Percentiles rank a stretch among this genome's conserved stretches.
Evolutionary conservation across 2,113 vertebrate genomes (phyloP).

Genomic region (Limanda limanda): DNA sequence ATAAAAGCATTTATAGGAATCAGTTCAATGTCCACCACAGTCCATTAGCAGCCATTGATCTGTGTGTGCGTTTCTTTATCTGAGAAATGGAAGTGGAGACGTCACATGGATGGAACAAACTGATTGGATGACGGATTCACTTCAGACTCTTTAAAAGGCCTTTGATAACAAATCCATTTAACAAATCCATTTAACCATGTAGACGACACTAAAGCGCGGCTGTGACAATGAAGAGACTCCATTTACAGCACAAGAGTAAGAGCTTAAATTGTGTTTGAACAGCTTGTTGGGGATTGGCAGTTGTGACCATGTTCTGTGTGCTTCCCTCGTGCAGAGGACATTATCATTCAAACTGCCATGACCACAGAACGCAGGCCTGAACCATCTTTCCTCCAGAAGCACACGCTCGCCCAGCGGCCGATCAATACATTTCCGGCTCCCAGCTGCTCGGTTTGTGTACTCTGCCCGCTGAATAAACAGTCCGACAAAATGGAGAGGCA

Average conservation of each 20-base stretch:
- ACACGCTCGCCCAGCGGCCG: conserved; percentile 27
- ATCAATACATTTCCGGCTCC: conserved; percentile 61
- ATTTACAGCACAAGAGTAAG: background rate
- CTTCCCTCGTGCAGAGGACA: conserved; percentile 32
- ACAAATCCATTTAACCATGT: conserved; percentile 2
- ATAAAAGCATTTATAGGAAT: conserved; percentile 23
- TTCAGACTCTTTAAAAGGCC: background rate
- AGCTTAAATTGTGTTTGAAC: conserved; percentile 29
- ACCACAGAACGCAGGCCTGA: conserved; percentile 47
- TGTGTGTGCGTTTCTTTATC: conserved; percentile 22
- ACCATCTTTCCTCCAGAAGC: conserved; percentile 54
- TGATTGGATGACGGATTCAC: conserved; percentile 10
- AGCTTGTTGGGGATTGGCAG: conserved; percentile 22
- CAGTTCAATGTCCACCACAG: conserved; percentile 10
- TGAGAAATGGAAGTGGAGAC: conserved; percentile 37
- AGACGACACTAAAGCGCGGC: background rate
- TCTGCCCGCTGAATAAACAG: conserved; percentile 61
- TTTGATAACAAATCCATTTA: conserved; percentile 8
- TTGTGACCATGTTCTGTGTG: background rate
- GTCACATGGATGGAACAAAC: conserved; percentile 17
- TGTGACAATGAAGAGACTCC: background rate
- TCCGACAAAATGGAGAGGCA: conserved; percentile 49
- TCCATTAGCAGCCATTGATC: conserved; percentile 60
- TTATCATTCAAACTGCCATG: conserved; percentile 46
- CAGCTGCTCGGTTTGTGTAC: conserved; percentile 61